Evolutionary conservation across 2,888 invertebrate genomes (phyloP).

Genomic region (Watsonalla binaria): DNA sequence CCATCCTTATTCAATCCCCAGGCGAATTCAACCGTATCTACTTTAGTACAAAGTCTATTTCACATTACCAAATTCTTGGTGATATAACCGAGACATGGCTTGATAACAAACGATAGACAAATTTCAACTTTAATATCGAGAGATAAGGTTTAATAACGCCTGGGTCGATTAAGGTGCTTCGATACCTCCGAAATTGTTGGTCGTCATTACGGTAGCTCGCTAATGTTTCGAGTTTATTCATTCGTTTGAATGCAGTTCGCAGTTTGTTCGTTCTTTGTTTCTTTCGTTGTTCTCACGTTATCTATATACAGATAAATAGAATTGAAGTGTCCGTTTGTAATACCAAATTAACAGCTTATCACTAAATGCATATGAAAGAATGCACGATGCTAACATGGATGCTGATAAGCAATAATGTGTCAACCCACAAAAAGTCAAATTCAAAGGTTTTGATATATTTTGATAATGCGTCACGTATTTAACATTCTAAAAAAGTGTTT

Average conservation of each 20-base stretch:
- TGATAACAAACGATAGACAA: neutral
- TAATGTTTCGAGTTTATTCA: slow-evolving; percentile 23
- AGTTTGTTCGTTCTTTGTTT: slow-evolving; percentile 2
- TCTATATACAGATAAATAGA: no score
- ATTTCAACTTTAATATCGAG: neutral
- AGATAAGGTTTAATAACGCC: neutral
- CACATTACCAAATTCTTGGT: neutral
- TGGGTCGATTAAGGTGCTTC: slow-evolving; percentile 1
- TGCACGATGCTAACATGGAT: no score
- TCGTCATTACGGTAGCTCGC: slow-evolving; percentile 28
- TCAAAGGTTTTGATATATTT: no score
- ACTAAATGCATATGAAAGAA: no score
- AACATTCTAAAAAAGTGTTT: no score
- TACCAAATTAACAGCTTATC: no score
- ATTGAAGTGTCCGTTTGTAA: no score
- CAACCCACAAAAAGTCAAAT: no score
- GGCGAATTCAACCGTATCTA: neutral
- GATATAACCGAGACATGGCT: neutral
- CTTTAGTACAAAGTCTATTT: neutral
- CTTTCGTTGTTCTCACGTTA: slow-evolving; percentile 1
- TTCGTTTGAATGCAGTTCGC: slow-evolving; percentile 16
- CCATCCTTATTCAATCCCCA: neutral
- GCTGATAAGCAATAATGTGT: no score
- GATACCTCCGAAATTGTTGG: slow-evolving; percentile 16
- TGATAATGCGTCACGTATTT: no score